Conservation (phyloP, 2,113 vertebrate genomes). For the Neodon shergylaensis region DNA sequence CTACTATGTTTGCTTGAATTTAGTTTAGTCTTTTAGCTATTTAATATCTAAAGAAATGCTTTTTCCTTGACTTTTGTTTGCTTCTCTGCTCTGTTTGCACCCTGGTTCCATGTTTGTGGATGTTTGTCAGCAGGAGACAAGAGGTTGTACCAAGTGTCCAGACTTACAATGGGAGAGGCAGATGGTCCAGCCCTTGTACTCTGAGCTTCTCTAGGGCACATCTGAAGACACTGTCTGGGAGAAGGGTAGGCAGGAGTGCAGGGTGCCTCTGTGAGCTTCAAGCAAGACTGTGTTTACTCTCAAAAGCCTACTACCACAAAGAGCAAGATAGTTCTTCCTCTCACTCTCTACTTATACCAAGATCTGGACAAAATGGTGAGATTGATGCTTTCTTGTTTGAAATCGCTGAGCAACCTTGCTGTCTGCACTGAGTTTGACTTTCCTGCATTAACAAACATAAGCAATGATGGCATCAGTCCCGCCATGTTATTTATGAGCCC, state of each 20-base stretch:
- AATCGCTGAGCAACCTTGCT: neutral
- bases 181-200: neutral
- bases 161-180: neutral
- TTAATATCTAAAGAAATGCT: neutral
- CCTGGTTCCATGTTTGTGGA: neutral
- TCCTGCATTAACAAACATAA: neutral
- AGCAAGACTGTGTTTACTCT: neutral
- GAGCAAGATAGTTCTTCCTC: neutral
- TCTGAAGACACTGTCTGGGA: neutral
- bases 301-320: neutral
- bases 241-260: neutral
- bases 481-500: neutral
- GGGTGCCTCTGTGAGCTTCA: neutral
- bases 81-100: neutral
- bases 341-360: neutral
- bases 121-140: neutral
- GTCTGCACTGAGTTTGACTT: neutral
- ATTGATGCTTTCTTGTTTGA: neutral
- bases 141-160: neutral
- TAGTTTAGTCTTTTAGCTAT: neutral
- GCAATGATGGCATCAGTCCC: neutral
- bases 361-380: neutral
- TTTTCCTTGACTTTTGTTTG: neutral
- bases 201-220: neutral
- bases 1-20: neutral